Percentiles rank a stretch among this genome's conserved stretches.
These are phyloP conservation scores for Bimastos eiseni DNA, from an alignment of 2,888 invertebrate genomes.

Conservation along the genomic window DNA sequence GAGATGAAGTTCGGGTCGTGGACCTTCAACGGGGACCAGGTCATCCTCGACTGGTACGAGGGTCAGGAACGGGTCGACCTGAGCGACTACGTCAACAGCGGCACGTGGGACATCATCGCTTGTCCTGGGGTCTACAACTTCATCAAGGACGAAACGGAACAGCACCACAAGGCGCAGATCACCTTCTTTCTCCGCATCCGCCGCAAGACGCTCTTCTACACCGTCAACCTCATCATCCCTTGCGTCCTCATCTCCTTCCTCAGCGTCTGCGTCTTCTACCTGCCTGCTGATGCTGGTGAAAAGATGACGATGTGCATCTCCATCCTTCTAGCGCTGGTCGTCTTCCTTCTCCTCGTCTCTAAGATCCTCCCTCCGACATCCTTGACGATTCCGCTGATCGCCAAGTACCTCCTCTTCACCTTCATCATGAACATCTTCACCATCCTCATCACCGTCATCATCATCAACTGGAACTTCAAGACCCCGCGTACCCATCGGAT, in stretches of 20 bases:
- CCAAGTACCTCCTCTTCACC: constrained; percentile 97
- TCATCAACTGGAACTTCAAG: constrained; percentile 99
- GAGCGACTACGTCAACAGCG: constrained; percentile 60
- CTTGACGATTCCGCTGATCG: constrained; percentile 93
- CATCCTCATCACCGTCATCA: constrained; percentile 96
- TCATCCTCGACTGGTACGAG: constrained; percentile 40
- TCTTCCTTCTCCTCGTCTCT: constrained; percentile 87
- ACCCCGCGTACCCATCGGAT: constrained; percentile 93
- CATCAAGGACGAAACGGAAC: constrained; percentile 45
- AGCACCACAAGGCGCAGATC: constrained; percentile 65
- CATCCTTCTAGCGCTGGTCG: constrained; percentile 97
- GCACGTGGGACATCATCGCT: constrained; percentile 62
- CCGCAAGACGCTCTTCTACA: constrained; percentile 97
- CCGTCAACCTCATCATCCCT: constrained; percentile 97
- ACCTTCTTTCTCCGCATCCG: constrained; percentile 84
- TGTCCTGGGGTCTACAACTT: constrained; percentile 51
- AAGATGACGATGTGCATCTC: constrained; percentile 85
- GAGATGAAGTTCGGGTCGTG: constrained; percentile 93
- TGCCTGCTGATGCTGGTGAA: constrained; percentile 98
- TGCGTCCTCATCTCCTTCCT: constrained; percentile 98
- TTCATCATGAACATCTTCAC: constrained; percentile 99
- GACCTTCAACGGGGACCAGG: constrained; percentile 59
- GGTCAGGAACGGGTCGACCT: constrained; percentile 49
- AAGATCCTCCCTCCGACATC: constrained; percentile 99
- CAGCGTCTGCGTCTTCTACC: constrained; percentile 88